These are phyloP conservation scores for Heterohyrax brucei DNA, from an alignment of 2,797 vertebrate genomes.

Conservation along the genomic window DNA sequence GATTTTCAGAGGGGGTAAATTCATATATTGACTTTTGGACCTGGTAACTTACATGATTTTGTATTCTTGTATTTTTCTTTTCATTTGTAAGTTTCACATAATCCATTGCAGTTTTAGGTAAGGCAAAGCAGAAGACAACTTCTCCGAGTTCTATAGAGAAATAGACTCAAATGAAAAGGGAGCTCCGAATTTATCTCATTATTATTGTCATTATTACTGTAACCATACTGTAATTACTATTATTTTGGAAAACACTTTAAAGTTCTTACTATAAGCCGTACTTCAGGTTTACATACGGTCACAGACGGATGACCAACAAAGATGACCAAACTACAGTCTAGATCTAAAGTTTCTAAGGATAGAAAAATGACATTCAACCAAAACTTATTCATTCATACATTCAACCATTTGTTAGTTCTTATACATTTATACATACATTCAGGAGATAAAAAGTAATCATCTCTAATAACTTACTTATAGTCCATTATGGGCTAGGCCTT, in stretches of 20 bases:
- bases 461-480: neutral
- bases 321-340: neutral
- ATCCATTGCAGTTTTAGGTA: slow-evolving; percentile 29
- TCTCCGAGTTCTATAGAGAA: neutral
- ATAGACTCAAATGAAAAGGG: neutral
- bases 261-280: neutral
- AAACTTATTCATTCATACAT: neutral
- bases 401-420: neutral
- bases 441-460: neutral
- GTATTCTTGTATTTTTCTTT: slow-evolving; percentile 64
- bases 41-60: slow-evolving; percentile 43
- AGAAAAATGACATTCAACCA: neutral
- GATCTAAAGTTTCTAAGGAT: neutral
- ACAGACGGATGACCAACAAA: neutral
- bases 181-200: neutral
- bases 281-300: neutral
- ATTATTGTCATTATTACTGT: neutral
- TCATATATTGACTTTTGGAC: slow-evolving; percentile 65
- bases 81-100: slow-evolving; percentile 48
- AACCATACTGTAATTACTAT: neutral
- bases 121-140: neutral
- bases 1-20: slow-evolving; percentile 67
- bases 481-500: neutral
- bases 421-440: neutral
- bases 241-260: neutral